Evolutionary conservation across 1,140 invertebrate genomes (phyloP), one percentile per base, ranked within the genome.

Genomic region (Laupala kohalensis): DNA sequence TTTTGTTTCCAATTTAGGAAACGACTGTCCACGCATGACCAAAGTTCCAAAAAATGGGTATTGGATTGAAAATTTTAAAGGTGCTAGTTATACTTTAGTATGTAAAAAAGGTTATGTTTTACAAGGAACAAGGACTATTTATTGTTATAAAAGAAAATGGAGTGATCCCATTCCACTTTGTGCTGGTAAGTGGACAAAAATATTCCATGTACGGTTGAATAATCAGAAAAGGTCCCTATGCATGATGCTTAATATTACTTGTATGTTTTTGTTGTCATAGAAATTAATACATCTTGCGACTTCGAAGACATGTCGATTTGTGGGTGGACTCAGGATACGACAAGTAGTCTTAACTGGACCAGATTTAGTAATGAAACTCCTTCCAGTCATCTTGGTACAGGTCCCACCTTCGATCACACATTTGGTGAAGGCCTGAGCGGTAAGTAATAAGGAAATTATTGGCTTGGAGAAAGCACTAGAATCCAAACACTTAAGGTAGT

Each of bases 311-410:
- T 78, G 0, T 85, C 86, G 73, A 75, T 92, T 0, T 93, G 92
- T 75, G 88, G 87, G 63, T 93, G 90, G 90, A 86, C 80, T 2
- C 89, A 91, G 73, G 89, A 91, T 75, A 83, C 86, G 0, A 82
- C 82, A 4, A 88, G 92, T 75, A 86, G 92, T 75, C 92, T 93
- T 76, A 89, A 92, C 75, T 94, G 92, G 91, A 82, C 72, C 23
- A 78, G 89, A 72, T 81, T 86, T 19, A 88, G 86, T 73, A 85
- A 83, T 64, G 82, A 83, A 30, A 90, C 90, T 2, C 86, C 89
- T 0, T 90, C 88, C 53, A 83, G 84, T 0, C 84, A 87, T 30
- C 80, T 88, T 5, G 83, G 84, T 5, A 93, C 91, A 0, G 91
- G 91, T 26, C 91, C 91, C 0, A 84, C 84, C 9, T 85, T 83